Evolutionary conservation across 2,888 invertebrate species (phyloP), one percentile per base, ranked within the genome.

Genomic region (Diarsia brunnea): DNA sequence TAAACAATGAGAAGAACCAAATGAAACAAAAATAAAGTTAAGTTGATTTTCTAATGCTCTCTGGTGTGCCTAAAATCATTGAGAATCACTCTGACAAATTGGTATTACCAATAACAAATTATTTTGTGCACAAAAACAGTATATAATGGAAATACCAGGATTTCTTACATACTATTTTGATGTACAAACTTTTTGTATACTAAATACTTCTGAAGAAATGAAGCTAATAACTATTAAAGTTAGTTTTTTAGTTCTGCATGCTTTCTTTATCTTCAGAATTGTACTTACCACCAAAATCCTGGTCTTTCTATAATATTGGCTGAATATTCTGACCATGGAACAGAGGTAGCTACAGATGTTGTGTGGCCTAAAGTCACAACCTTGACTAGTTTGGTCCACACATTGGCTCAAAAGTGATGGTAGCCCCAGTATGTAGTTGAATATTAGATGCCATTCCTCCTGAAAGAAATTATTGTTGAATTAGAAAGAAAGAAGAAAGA

Each of bases 361-460:
- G 87, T 98, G 98, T 0, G 97, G 97, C 78, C 97, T 95, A 77
- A 97, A 96, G 63, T 97, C 96, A 64, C 97, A 97, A 21, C 90
- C 90, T 19, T 93, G 92, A 38, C 97, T 91, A 78, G 94, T 95
- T 1, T 92, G 60, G 69, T 96, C 94, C 24, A 98, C 87, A 72
- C 97, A 97, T 69, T 94, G 97, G 24, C 95, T 94, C 58, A 98
- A 89, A 19, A 98, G 87, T n/a, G 95, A 92, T 0, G 98, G 98
- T 89, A 97, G 97, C 27, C 97, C 97, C 68, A 98, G 91, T 73
- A 98, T 94, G 85, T 97, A 98, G 81, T 97, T 97, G 90, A 97
- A 98, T 61, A 98, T 91, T 7, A 98, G 90, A 80, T 97, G 97
- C 98, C 98, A 98, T 95, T 98, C 98, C 87, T 98, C 98, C 98